Evolutionary conservation across 2,797 vertebrate genomes (phyloP).

Genomic region (Clarias pachynema): DNA sequence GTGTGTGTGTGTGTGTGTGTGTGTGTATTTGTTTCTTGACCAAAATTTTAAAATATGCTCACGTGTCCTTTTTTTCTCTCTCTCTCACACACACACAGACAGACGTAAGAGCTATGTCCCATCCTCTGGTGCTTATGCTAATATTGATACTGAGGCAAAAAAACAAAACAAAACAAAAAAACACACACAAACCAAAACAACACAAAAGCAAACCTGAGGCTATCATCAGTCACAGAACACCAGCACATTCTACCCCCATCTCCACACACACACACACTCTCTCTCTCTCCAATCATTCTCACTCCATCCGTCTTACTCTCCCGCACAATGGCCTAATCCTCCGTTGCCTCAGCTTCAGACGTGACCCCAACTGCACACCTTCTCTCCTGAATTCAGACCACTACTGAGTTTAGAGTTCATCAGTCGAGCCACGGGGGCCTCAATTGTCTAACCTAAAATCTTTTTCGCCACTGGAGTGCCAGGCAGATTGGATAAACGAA

Average conservation of each 20-base stretch:
- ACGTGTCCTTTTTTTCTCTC: neutral
- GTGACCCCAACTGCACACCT: neutral
- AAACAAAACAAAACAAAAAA: conserved; percentile 41
- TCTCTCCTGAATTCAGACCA: neutral
- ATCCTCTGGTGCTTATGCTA: conserved; percentile 52
- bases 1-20: neutral
- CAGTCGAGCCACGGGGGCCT: conserved; percentile 9
- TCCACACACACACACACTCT: neutral
- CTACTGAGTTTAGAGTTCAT: conserved; percentile 11
- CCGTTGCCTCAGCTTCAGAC: neutral
- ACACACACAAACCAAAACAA: conserved; percentile 13
- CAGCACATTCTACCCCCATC: conserved; percentile 22
- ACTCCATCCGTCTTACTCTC: conserved; percentile 11
- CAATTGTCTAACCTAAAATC: conserved; percentile 43
- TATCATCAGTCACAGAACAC: conserved; percentile 39
- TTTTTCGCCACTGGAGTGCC: conserved; percentile 13
- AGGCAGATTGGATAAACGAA: conserved; percentile 26
- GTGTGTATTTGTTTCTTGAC: neutral
- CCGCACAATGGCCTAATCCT: neutral
- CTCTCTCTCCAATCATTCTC: neutral
- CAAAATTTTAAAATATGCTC: neutral
- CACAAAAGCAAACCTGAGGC: conserved; percentile 39
- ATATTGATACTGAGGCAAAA: conserved; percentile 50
- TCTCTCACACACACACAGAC: neutral
- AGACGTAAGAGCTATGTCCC: conserved; percentile 28